phyloP scores from a whole-genome alignment of 2,113 vertebrate species.

The Ictalurus punctatus region DNA sequence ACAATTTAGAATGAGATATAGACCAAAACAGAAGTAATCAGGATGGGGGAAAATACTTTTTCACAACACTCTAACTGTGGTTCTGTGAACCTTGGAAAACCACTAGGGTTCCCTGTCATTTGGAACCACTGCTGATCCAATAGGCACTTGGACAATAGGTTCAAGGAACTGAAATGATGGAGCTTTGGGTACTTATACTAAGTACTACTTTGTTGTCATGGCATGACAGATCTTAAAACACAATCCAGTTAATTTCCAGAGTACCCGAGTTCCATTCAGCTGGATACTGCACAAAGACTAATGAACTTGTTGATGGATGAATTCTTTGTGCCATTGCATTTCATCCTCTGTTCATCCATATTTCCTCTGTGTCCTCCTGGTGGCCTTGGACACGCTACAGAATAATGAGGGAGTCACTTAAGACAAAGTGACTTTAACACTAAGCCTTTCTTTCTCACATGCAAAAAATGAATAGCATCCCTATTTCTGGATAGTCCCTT shows the following conservation, averaged over 20 bases:
- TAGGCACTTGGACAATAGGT: not conserved
- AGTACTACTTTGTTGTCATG: not conserved
- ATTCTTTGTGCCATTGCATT: slow-evolving; percentile 6
- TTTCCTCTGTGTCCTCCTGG: not conserved
- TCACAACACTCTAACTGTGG: too few species aligned
- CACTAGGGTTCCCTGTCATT: not conserved
- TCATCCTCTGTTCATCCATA: not conserved
- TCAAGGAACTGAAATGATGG: not conserved
- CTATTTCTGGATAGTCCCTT: not conserved
- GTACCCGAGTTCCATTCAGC: not conserved
- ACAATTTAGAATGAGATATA: too few species aligned
- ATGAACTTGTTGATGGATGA: slow-evolving; percentile 23
- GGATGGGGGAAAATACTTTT: too few species aligned
- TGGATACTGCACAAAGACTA: not conserved
- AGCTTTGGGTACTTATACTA: not conserved
- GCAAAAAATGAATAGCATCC: not conserved
- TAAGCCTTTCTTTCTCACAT: not conserved
- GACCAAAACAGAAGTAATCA: too few species aligned
- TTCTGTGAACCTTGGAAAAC: too few species aligned
- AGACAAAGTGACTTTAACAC: slow-evolving; percentile 29
- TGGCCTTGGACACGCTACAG: slow-evolving; percentile 15
- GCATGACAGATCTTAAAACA: not conserved
- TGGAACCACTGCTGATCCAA: not conserved
- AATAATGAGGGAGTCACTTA: slow-evolving; percentile 14
- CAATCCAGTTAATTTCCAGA: not conserved